Evolutionary conservation across 2,113 vertebrate genomes (phyloP), one percentile per base, ranked within the genome.

Genomic region (Toxotes chatareus): DNA sequence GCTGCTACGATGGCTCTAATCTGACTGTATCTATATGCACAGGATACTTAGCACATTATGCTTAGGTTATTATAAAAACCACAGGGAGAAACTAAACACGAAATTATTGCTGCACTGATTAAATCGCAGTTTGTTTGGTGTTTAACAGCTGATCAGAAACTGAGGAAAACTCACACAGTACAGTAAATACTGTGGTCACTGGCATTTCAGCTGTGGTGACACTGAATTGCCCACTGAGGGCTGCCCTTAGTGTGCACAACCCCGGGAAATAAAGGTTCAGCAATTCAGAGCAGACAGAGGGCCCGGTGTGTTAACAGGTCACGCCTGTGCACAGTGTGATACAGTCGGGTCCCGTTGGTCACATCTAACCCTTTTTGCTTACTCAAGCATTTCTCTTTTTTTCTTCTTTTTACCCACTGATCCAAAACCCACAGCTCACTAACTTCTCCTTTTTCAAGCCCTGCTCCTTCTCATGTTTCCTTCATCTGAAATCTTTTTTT

Each of bases 271-370:
- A 19, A 47, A 65, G 62, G 69, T 63, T 81, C 73, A 68, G 76
- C 4, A 19, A 49, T 42, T 81, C 56, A 21, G 82, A 70, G 71
- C 75, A 71, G 83, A 68, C 14, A 13, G 61, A 44, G 56, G 31
- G 34, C 27, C 6, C 70, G 1, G 44, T n/a, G 76, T 73, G 83
- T 72, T 49, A 55, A 44, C 56, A 57, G 79, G 62, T 69, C 49
- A 1, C 23, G 42, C 10, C 57, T 16, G 55, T 42, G 80, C 77
- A 73, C 80, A 44, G 36, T 44, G 68, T 12, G 69, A 65, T 40
- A 72, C 64, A 60, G 59, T 64, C 80, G 9, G 49, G 12, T 7
- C 74, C 34, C 4, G 38, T 38, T 62, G 60, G 40, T 64, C 73
- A 65, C 46, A 47, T 80, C 55, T 5, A 16, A 31, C 19, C 9